Conservation (phyloP, 2,797 vertebrate species). For the Labeo calbasu region DNA sequence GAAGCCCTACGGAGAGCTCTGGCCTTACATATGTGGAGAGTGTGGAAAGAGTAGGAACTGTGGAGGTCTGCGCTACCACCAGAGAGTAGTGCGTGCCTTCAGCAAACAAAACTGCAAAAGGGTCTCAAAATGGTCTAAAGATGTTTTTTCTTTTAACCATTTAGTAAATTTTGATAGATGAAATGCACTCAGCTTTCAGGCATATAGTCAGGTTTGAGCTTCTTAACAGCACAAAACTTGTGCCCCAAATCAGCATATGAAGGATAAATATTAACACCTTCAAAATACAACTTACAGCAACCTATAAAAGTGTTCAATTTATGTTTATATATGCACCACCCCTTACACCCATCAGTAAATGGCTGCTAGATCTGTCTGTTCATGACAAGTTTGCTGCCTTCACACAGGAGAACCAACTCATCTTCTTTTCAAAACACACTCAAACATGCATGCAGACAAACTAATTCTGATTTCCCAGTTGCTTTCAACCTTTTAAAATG, state of each 20-base stretch:
- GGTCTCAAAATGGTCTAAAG: background rate
- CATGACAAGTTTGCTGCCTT: slow-evolving; percentile 50
- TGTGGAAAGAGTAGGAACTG: slow-evolving; percentile 79
- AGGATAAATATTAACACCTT: background rate
- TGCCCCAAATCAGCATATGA: background rate
- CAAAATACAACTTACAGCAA: background rate
- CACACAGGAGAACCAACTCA: slow-evolving; percentile 61
- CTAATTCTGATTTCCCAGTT: background rate
- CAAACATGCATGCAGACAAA: too few species aligned
- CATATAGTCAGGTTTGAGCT: too few species aligned
- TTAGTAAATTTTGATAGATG: too few species aligned
- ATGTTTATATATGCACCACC: too few species aligned
- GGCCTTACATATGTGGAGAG: slow-evolving; percentile 65
- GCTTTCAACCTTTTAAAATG: background rate
- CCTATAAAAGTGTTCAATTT: background rate
- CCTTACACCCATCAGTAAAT: slow-evolving; percentile 67
- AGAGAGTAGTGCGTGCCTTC: slow-evolving; percentile 60
- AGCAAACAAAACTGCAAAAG: background rate
- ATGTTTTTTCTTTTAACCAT: too few species aligned
- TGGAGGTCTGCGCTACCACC: slow-evolving; percentile 77
- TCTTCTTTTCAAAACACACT: too few species aligned
- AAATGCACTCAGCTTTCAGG: too few species aligned
- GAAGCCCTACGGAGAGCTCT: slow-evolving; percentile 60
- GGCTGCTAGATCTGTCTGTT: slow-evolving; percentile 63
- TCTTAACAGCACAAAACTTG: too few species aligned